Conservation (phyloP, 2,888 invertebrate species). For the Nomada goodeniana region DNA sequence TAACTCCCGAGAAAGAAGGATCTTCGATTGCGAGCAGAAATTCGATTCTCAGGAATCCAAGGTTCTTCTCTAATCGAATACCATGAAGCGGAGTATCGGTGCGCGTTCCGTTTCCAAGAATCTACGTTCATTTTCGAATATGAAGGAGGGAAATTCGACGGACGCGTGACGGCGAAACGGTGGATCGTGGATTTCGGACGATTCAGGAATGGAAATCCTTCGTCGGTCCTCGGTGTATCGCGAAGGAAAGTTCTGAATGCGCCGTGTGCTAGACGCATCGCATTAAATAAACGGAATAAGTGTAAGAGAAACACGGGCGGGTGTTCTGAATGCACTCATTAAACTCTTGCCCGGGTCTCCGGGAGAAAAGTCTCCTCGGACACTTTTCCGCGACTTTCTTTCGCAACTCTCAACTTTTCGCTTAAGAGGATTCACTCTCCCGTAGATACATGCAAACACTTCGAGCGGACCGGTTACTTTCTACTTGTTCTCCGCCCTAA, state of each 20-base stretch:
- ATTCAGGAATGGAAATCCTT: constrained; percentile 5
- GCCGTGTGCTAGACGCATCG: background rate
- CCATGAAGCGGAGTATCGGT: background rate
- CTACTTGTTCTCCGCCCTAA: background rate
- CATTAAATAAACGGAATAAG: constrained; percentile 15
- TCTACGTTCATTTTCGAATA: background rate
- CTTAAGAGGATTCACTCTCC: constrained; percentile 26
- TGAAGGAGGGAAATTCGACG: constrained; percentile 4
- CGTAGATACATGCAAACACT: constrained; percentile 1
- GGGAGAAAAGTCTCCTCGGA: background rate
- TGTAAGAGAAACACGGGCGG: background rate
- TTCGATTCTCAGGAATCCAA: too few species aligned
- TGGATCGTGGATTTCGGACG: background rate
- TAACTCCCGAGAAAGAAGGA: background rate
- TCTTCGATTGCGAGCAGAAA: too few species aligned
- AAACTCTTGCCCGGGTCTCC: constrained; percentile 2
- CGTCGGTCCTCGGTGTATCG: background rate
- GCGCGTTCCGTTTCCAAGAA: background rate
- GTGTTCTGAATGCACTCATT: constrained; percentile 25
- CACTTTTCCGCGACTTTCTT: constrained; percentile 13
- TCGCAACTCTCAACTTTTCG: constrained; percentile 12
- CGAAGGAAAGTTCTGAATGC: background rate
- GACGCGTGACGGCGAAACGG: background rate
- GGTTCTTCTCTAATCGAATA: background rate
- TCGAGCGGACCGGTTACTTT: background rate